Evolutionary conservation across 2,113 vertebrate genomes (phyloP), one percentile per base, ranked within the genome.

Genomic region (Gavialis gangeticus): DNA sequence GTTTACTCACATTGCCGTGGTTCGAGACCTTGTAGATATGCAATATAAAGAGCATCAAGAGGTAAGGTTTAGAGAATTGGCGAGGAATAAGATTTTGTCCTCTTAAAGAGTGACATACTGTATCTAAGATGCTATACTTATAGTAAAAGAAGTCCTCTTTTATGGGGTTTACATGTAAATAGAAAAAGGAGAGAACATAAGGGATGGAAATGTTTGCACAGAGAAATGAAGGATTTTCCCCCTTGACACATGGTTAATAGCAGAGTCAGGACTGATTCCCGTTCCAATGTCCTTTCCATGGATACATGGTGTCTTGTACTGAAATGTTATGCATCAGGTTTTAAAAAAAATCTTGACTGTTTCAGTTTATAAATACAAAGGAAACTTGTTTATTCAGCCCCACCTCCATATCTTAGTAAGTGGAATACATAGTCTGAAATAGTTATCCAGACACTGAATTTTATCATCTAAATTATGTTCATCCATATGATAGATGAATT

Each of bases 1-100:
- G 99, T 99, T 99, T 67, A 99, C 99, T 19, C 99, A 99, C 92
- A 99, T 99, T 4, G 99, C 99, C 10, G 99, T 99, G 54, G 99
- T 99, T 30, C 98, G 99, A 58, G 99, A 99, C 97, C 97, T 99
- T 79, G 99, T 99, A 87, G 98, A 99, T 85, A 99, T 99, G 98
- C 99, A 99, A 91, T 99, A 99, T 94, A 99, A 99, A 90, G 99
- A 99, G 79, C 97, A 99, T 91, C 99, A 99, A 90, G 99, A 99
- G 99, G 99, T 99, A 98, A 93, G 86, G n/a, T 62, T 92, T 57
- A 80, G 37, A n/a, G 25, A 8, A 3, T 82, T 83, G 55, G 28
- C 55, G 63, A 22, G 75, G 14, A 10, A 18, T 79, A 46, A 6
- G 76, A 5, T 57, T 85, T 46, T 46, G 46, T 46, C 46, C 46